Conservation (phyloP, 2,113 vertebrate genomes). For the Zapus hudsonius region DNA sequence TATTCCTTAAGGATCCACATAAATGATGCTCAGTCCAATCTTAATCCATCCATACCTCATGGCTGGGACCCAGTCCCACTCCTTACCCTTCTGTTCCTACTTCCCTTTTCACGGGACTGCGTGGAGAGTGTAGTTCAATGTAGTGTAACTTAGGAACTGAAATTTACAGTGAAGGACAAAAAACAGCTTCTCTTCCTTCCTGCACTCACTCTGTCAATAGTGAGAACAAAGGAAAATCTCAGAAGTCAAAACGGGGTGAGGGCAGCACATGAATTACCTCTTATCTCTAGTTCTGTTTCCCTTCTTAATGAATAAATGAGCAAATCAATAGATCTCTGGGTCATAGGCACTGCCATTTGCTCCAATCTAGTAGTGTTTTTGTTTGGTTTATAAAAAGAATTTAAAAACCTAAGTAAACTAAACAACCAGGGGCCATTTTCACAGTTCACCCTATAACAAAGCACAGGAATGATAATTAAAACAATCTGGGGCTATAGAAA, state of each 20-base stretch:
- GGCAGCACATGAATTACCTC: slow-evolving; percentile 25
- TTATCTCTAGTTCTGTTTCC: slow-evolving; percentile 59
- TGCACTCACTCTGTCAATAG: slow-evolving; percentile 36
- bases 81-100: not conserved
- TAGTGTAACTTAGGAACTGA: not conserved
- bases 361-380: slow-evolving; percentile 20
- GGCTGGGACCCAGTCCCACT: not conserved
- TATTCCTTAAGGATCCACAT: not conserved
- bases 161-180: not conserved
- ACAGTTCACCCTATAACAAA: slow-evolving; percentile 74
- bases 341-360: not conserved
- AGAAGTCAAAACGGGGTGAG: slow-evolving; percentile 34
- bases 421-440: slow-evolving; percentile 69
- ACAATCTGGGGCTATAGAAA: slow-evolving; percentile 63
- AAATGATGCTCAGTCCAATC: not conserved
- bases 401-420: not conserved
- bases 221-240: slow-evolving; percentile 64
- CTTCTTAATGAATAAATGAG: slow-evolving; percentile 68
- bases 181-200: not conserved
- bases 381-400: not conserved
- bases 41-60: not conserved
- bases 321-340: slow-evolving; percentile 61
- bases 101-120: not conserved
- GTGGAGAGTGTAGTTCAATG: not conserved
- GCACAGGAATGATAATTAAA: slow-evolving; percentile 75